Percentiles rank a stretch among this genome's conserved stretches.
phyloP scores from a whole-genome alignment of 1,140 invertebrate genomes.

The Cydia amplana region DNA sequence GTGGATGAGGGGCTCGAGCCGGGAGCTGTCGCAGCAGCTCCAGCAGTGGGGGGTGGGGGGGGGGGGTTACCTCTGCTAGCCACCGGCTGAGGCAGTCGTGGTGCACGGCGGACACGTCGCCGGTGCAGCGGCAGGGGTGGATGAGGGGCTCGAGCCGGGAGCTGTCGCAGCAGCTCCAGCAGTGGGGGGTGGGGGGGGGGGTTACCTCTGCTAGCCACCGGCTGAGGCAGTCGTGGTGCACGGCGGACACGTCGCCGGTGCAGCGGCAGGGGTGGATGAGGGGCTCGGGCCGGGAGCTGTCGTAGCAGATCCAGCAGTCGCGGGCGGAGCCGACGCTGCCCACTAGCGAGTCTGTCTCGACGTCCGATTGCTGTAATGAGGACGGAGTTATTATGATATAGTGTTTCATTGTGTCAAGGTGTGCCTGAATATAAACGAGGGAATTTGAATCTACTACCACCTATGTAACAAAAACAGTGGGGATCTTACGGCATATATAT shows the following conservation, averaged over 20 bases:
- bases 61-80: no score
- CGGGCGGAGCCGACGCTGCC: slow-evolving; percentile 63
- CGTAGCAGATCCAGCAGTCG: slow-evolving; percentile 97
- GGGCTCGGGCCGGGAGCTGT: slow-evolving; percentile 82
- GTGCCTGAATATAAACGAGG: no score
- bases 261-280: slow-evolving; percentile 95
- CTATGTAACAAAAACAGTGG: no score
- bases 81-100: no score
- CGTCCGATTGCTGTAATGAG: slow-evolving; percentile 46
- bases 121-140: no score
- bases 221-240: slow-evolving; percentile 95
- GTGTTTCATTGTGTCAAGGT: no score
- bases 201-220: slow-evolving; percentile 90
- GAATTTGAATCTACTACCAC: no score
- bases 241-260: slow-evolving; percentile 92
- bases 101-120: no score
- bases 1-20: slow-evolving; percentile 91
- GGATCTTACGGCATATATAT: no score
- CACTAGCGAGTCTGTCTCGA: slow-evolving; percentile 81
- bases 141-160: no score
- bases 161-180: no score
- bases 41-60: slow-evolving; percentile 83
- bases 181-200: no score
- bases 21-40: slow-evolving; percentile 87
- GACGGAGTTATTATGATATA: neutral